Percentiles rank a stretch among this genome's conserved stretches.
Conservation (phyloP, 2,888 invertebrate species). For the Heliconius aoede region DNA sequence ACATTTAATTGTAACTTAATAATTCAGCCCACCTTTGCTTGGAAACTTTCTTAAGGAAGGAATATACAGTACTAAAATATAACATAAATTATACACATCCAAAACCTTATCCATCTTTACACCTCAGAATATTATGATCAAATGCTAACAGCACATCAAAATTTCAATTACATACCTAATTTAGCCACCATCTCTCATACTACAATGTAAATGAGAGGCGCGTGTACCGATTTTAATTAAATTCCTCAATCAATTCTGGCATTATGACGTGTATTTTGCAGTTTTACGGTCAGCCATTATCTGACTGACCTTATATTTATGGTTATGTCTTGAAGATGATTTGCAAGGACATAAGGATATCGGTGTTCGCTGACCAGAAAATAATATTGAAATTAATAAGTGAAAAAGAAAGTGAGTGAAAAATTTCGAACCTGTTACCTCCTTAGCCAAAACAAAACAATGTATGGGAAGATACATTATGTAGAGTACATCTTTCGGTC, state of each 20-base stretch:
- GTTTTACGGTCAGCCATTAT: conserved; percentile 50
- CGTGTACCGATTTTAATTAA: conserved; percentile 58
- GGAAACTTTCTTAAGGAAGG: too few species aligned
- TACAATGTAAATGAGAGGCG: conserved; percentile 36
- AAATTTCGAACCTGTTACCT: not conserved
- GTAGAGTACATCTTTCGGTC: conserved; percentile 12
- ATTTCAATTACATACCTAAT: conserved; percentile 11
- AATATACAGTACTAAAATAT: not conserved
- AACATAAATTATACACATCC: too few species aligned
- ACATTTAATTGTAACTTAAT: too few species aligned
- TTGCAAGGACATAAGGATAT: conserved; percentile 6
- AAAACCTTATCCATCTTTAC: not conserved
- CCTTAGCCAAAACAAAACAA: not conserved
- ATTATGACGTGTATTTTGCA: conserved; percentile 52
- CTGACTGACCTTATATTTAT: conserved; percentile 45
- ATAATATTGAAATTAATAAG: too few species aligned
- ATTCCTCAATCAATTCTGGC: conserved; percentile 55
- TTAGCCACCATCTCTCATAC: conserved; percentile 17
- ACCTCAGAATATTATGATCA: not conserved
- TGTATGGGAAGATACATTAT: not conserved
- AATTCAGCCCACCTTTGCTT: too few species aligned
- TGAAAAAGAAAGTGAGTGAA: too few species aligned
- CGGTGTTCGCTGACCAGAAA: not conserved
- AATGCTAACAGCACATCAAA: not conserved
- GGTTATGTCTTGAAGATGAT: conserved; percentile 35